Percentiles rank a stretch among this genome's conserved stretches.
Evolutionary conservation across 2,797 vertebrate genomes (phyloP).

Genomic region (Ptychadena robeensis): DNA sequence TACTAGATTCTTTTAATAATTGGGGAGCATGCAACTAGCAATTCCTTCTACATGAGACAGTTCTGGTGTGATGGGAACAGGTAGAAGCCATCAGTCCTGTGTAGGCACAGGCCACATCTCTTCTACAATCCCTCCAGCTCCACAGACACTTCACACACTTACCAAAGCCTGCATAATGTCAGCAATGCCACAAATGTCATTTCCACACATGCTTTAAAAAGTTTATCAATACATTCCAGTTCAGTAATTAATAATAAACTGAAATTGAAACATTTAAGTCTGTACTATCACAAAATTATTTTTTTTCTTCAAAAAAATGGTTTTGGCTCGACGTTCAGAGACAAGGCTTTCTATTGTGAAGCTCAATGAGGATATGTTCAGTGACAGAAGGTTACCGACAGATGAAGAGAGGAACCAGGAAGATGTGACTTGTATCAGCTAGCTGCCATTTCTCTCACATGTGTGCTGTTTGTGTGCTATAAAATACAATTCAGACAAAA

Average conservation of each 20-base stretch:
- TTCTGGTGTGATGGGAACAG: too few species aligned
- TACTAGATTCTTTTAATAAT: too few species aligned
- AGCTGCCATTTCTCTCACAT: constrained; percentile 48
- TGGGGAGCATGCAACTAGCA: too few species aligned
- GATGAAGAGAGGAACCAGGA: background rate
- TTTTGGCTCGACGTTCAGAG: background rate
- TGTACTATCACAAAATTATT: background rate
- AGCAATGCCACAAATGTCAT: background rate
- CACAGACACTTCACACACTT: too few species aligned
- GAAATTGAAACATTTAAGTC: background rate
- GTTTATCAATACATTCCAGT: background rate
- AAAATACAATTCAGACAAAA: constrained; percentile 3
- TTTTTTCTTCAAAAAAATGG: background rate
- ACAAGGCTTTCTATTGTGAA: background rate
- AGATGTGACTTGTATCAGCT: constrained; percentile 32
- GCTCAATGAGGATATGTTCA: constrained; percentile 21
- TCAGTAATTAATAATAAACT: background rate
- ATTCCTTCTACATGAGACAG: too few species aligned
- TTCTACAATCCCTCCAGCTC: too few species aligned
- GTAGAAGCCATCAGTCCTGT: too few species aligned
- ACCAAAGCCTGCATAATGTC: background rate
- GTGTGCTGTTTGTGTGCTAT: constrained; percentile 32
- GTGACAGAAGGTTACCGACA: background rate
- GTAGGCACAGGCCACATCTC: too few species aligned
- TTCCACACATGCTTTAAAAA: background rate